These are phyloP conservation scores for Taxidea taxus DNA, from an alignment of 2,113 vertebrate genomes.

Conservation along the genomic window DNA sequence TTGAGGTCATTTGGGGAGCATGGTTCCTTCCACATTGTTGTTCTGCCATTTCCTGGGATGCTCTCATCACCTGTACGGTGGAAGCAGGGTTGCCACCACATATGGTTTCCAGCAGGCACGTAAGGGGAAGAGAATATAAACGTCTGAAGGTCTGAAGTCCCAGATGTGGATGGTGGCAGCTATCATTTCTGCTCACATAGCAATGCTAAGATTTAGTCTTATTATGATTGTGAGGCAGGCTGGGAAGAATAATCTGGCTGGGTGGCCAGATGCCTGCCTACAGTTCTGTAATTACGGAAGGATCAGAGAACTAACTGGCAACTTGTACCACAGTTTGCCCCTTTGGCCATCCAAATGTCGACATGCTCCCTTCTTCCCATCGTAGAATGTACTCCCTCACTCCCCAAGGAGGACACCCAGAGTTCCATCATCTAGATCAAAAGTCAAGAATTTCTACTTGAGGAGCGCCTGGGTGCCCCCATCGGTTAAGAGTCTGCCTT, in stretches of 20 bases:
- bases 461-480: too few relatives aligned
- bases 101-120: not conserved
- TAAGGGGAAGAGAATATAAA: not conserved
- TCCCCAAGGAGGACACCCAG: not conserved
- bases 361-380: not conserved
- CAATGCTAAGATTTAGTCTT: not conserved
- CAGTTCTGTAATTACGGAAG: not conserved
- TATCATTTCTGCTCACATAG: not conserved
- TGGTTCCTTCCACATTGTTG: not conserved
- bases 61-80: not conserved
- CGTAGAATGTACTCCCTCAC: not conserved
- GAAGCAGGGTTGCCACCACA: not conserved
- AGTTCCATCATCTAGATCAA: not conserved
- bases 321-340: not conserved
- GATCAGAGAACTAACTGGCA: not conserved
- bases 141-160: not conserved
- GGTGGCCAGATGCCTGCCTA: not conserved
- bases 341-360: not conserved
- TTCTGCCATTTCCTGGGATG: not conserved
- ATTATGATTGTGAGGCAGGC: not conserved
- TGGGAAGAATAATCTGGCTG: not conserved
- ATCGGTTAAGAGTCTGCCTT: too few relatives aligned
- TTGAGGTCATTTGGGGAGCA: not conserved
- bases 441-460: not conserved
- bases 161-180: not conserved